Evolutionary conservation across 1,140 invertebrate genomes (phyloP), one percentile per base, ranked within the genome.

Genomic region (Ceratina japonica): DNA sequence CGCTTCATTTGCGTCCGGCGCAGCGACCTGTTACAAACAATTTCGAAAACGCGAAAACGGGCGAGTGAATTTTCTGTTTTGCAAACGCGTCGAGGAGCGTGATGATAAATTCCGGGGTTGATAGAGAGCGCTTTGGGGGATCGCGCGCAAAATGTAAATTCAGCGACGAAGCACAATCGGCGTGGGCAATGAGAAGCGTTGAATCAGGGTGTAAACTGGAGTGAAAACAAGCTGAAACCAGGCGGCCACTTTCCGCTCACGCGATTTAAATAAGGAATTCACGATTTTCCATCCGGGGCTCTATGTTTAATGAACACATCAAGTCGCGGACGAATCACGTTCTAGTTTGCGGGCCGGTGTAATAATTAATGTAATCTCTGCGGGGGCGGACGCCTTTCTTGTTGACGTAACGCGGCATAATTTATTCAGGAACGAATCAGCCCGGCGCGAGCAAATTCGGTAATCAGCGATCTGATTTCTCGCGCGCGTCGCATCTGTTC

Each of bases 131-230:
- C 37, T 44, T 13, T 2, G 4, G 18, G 7, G 7, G 2, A 44
- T 44, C 31, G 54, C 10, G 63, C 18, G n/a, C 13, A 24, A 74
- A 74, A 80, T 81, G 72, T 63, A 81, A 81, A 84, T 84, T 81
- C 56, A 12, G 20, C 18, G 4, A 27, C n/a, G 54, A 31, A 70
- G n/a, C 51, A n/a, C 24, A 69, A 69, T 22, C 52, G 49, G 58
- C 22, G 44, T 16, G 0, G 16, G 1, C 10, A 56, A 74, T 66
- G 68, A 37, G 24, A 52, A 15, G 16, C 27, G 54, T 61, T 54
- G 44, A 71, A 61, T 72, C 18, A 3, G 24, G 56, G 51, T 24
- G 37, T 44, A 44, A 44, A 44, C 37, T 44, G 10, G 37, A 44
- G 10, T 10, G 37, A 44, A 44, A 44, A 31, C 27, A 31, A 31